Evolutionary conservation across 2,113 vertebrate species (phyloP).

Genomic region (cat (Felis catus)): DNA sequence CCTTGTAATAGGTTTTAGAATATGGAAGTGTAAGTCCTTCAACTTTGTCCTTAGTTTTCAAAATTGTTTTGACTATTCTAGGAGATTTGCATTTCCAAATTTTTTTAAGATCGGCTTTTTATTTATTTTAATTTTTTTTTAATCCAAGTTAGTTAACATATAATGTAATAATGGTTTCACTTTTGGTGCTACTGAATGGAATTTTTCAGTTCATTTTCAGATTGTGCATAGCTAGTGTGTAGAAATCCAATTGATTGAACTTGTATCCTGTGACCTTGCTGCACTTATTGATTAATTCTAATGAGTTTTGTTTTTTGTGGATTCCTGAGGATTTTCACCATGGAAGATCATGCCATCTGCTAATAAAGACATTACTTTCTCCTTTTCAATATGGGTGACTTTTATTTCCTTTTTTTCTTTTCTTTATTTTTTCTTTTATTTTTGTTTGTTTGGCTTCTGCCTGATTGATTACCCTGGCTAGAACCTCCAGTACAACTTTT

Average conservation of each 20-base stretch:
- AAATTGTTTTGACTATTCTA: neutral
- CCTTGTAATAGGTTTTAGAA: neutral
- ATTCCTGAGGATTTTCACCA: neutral
- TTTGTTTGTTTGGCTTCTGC: neutral
- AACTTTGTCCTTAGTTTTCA: neutral
- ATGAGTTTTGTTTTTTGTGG: neutral
- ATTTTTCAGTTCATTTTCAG: neutral
- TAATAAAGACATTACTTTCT: neutral
- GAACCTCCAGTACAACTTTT: neutral
- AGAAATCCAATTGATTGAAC: neutral
- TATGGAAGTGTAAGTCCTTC: neutral
- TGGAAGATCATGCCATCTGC: neutral
- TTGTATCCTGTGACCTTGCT: neutral
- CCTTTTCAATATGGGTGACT: neutral
- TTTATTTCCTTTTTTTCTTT: neutral
- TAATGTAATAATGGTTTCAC: neutral
- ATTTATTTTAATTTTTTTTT: neutral
- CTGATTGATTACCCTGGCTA: neutral
- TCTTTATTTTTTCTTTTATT: neutral
- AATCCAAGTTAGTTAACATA: neutral
- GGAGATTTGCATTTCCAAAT: neutral
- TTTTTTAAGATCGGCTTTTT: neutral
- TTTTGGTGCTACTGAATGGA: neutral
- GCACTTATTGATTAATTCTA: neutral
- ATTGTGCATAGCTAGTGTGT: neutral